Percentiles rank a stretch among this genome's conserved stretches.
phyloP scores from a whole-genome alignment of 2,113 vertebrate genomes.

The Etheostoma spectabile region DNA sequence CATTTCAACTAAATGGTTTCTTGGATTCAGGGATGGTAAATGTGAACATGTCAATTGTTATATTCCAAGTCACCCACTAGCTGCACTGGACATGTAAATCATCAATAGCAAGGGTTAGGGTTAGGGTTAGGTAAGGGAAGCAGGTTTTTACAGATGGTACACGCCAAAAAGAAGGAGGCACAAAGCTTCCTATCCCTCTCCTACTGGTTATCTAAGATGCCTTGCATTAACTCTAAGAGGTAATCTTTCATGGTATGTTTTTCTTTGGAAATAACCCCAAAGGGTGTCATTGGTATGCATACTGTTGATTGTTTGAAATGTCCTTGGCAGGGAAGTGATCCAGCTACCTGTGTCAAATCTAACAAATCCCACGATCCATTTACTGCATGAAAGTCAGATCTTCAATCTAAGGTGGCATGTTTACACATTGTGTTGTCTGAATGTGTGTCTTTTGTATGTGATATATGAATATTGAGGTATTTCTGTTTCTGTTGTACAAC shows the following conservation, averaged over 20 bases:
- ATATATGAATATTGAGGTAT: background rate
- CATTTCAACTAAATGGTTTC: no score
- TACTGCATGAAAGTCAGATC: background rate
- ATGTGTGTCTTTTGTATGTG: background rate
- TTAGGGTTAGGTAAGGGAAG: no score
- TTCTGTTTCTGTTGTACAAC: conserved; percentile 16
- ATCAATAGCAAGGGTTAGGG: no score
- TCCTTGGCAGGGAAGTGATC: background rate
- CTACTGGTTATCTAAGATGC: background rate
- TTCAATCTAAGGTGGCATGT: background rate
- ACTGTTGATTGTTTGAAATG: background rate
- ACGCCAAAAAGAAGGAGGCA: background rate
- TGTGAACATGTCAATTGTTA: no score
- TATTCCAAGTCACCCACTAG: no score
- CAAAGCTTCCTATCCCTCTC: background rate
- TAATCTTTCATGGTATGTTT: background rate
- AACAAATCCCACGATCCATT: background rate
- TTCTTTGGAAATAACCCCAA: background rate
- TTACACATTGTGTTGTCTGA: background rate
- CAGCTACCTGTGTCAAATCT: background rate
- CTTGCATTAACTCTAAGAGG: background rate
- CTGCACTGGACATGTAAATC: no score
- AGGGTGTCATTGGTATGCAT: background rate
- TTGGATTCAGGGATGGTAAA: no score
- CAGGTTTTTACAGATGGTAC: background rate